phyloP scores from a whole-genome alignment of 2,797 vertebrate genomes.

The Rhincodon typus region DNA sequence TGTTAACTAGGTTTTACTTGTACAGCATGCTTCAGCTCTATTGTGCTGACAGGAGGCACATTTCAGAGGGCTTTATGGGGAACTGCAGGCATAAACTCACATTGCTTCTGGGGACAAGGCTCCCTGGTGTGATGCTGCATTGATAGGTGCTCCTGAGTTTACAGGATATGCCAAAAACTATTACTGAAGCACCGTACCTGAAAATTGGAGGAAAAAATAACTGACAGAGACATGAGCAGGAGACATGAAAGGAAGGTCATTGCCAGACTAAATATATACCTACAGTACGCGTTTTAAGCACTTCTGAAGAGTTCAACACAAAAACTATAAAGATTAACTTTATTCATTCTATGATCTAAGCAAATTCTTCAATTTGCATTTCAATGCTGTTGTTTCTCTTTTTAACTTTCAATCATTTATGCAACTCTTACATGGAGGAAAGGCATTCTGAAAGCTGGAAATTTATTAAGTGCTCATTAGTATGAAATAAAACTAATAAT shows the following conservation, averaged over 20 bases:
- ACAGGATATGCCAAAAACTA: constrained; percentile 32
- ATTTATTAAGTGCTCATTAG: background rate
- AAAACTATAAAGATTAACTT: background rate
- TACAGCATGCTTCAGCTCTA: constrained; percentile 35
- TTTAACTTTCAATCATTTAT: background rate
- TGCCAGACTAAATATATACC: constrained; percentile 20
- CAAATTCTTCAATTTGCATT: background rate
- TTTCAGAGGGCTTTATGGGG: constrained; percentile 31
- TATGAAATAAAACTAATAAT: background rate
- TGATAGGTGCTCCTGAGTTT: constrained; percentile 31
- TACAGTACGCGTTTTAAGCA: background rate
- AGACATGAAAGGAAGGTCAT: constrained; percentile 32
- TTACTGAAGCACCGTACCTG: constrained; percentile 37
- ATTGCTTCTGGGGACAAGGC: constrained; percentile 35
- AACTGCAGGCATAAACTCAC: constrained; percentile 35
- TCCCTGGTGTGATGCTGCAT: constrained; percentile 29
- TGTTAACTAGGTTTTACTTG: constrained; percentile 4
- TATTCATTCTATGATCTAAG: background rate
- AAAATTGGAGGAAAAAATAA: constrained; percentile 35
- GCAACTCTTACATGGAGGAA: background rate
- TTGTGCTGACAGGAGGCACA: constrained; percentile 20
- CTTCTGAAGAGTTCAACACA: constrained; percentile 18
- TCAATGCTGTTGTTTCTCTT: background rate
- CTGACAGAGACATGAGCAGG: constrained; percentile 36
- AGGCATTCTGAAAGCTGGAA: background rate